A percentile compares a stretch with the other conserved stretches of the same genome.
Evolutionary conservation across 2,888 invertebrate species (phyloP).

Genomic region (Labia minor): DNA sequence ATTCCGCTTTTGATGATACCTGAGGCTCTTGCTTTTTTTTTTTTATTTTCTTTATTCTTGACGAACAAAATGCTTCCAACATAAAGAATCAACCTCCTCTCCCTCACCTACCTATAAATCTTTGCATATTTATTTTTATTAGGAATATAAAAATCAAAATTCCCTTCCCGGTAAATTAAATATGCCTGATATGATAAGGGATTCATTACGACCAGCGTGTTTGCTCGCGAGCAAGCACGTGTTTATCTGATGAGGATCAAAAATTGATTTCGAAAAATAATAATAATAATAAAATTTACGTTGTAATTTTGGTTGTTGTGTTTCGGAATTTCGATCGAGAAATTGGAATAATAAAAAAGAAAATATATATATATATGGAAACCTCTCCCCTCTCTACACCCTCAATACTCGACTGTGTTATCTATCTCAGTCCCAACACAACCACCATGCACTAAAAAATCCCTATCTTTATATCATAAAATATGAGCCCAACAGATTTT

Average conservation of each 20-base stretch:
- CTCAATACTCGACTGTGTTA: background rate
- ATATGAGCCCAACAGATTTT: conserved; percentile 5
- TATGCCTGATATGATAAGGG: background rate
- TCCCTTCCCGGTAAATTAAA: background rate
- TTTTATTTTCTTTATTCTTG: too few species aligned
- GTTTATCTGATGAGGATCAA: background rate
- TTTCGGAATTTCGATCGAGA: background rate
- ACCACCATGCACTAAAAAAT: background rate
- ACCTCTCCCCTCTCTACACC: background rate
- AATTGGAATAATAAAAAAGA: background rate
- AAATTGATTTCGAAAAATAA: background rate
- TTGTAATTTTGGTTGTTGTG: background rate
- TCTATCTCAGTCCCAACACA: conserved; percentile 3
- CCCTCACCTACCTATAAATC: background rate
- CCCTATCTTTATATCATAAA: conserved; percentile 5
- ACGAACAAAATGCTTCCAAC: too few species aligned
- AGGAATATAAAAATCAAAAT: background rate
- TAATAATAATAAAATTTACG: background rate
- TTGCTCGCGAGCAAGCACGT: background rate
- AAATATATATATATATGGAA: too few species aligned
- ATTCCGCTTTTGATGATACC: too few species aligned
- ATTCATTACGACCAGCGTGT: background rate
- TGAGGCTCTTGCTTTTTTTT: too few species aligned
- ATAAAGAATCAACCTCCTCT: too few species aligned
- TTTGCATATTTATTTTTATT: conserved; percentile 5